Percentiles rank a stretch among this genome's conserved stretches.
Conservation (phyloP, 2,888 invertebrate genomes). For the Epinotia ramella region DNA sequence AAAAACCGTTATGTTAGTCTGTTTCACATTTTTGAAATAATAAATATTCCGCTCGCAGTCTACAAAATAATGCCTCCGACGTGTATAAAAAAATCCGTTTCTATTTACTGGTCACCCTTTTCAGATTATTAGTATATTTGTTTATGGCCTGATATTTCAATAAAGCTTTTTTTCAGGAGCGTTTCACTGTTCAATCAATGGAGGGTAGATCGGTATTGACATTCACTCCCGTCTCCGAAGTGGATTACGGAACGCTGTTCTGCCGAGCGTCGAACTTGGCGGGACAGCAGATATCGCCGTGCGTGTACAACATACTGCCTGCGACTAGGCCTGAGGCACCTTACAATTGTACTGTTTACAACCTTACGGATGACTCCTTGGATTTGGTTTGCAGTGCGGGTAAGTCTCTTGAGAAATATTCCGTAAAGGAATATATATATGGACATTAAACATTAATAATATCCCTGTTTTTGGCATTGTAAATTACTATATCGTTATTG, state of each 20-base stretch:
- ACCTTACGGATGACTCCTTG: conserved; percentile 91
- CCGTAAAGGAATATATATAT: too few species aligned
- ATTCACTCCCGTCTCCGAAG: conserved; percentile 91
- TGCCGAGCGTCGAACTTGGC: conserved; percentile 91
- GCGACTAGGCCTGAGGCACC: conserved; percentile 92
- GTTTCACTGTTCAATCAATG: conserved; percentile 83
- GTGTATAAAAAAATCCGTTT: background rate
- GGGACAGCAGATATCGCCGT: conserved; percentile 89
- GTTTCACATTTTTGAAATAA: too few species aligned
- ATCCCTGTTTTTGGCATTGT: too few species aligned
- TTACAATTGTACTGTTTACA: conserved; percentile 91
- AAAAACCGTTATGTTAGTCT: too few species aligned
- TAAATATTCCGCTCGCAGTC: too few species aligned
- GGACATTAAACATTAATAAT: too few species aligned
- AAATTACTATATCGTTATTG: too few species aligned
- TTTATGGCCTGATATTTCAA: background rate
- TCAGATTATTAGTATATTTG: too few species aligned
- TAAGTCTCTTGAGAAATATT: conserved; percentile 47
- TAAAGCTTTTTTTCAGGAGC: conserved; percentile 68
- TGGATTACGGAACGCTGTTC: conserved; percentile 91
- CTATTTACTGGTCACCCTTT: too few species aligned
- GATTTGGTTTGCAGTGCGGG: conserved; percentile 89
- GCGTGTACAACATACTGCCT: conserved; percentile 90
- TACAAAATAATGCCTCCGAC: too few species aligned
- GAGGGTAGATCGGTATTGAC: conserved; percentile 88